A percentile compares a stretch with the other conserved stretches of the same genome.
Evolutionary conservation across 2,888 invertebrate genomes (phyloP).

Genomic region (Dioctria linearis): DNA sequence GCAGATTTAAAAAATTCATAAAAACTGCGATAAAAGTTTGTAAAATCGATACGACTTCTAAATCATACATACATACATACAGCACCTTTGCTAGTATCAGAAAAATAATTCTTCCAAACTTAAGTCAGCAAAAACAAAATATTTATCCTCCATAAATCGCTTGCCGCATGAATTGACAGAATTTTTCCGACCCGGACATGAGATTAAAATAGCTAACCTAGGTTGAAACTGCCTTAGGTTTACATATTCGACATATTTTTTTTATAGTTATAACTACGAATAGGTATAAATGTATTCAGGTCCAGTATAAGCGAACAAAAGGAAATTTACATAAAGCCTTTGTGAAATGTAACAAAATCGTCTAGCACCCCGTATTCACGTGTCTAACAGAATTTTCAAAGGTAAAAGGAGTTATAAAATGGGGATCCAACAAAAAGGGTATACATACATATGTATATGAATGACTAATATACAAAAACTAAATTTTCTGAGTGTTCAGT

Average conservation of each 20-base stretch:
- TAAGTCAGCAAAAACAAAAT: too few species aligned
- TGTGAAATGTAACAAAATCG: neutral
- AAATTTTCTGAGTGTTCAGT: neutral
- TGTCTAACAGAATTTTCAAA: conserved; percentile 8
- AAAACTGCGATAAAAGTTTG: too few species aligned
- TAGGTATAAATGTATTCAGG: too few species aligned
- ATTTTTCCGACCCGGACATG: neutral
- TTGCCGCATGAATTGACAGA: neutral
- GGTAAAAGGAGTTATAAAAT: conserved; percentile 16
- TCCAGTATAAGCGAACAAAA: neutral
- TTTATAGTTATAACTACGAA: too few species aligned
- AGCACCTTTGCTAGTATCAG: too few species aligned
- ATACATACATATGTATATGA: neutral
- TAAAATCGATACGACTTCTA: too few species aligned
- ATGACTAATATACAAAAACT: too few species aligned
- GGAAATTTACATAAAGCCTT: conserved; percentile 27
- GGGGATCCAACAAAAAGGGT: conserved; percentile 24
- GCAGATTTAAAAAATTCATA: too few species aligned
- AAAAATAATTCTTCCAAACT: too few species aligned
- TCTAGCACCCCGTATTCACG: conserved; percentile 6
- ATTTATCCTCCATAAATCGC: neutral
- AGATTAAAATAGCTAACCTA: conserved; percentile 25
- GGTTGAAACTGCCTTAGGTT: neutral
- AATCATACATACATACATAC: too few species aligned
- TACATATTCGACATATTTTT: neutral